Base-by-base conservation (phyloP, 2,797 vertebrate genomes). In the Mallotus villosus region DNA sequence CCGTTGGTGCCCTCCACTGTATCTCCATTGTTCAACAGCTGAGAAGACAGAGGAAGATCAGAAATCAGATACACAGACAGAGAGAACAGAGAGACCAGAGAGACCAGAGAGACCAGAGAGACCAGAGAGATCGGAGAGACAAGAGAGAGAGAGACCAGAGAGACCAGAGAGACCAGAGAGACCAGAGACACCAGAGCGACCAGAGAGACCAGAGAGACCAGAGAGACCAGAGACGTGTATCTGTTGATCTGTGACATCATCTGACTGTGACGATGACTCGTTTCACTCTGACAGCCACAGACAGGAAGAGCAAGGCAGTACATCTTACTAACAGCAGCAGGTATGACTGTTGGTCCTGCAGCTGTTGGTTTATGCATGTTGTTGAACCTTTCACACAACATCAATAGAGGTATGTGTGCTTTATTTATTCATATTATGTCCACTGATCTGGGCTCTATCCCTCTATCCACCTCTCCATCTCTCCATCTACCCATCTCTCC, bases 1-100 rank as follows among this genome's bases (percentile, higher is more conserved):
- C 63, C 66, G 58, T 59, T 81, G 58, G 37, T 73, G 59, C 72
- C 75, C 46, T 87, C 78, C 46, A 68, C 61, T 0, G 72, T 68
- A 62, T 84, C 84, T 72, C 78, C 68, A 46, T 71, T 71, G 34
- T 67, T 85, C 57, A 82, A 58, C 76, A 85, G 69, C 84, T 87
- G 69, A 49, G 46, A 37, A 21, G 49, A 53, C n/a, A 41, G 37
- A 41, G 37, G 37, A 41, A 9, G 6, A 41, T 7, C 37, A 41
- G 37, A 41, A 2, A 41, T 1, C 17, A 72, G 63, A 34, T 1
- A 75, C 11, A 29, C 9, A 24, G 29, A 53, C 27, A 53, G 32
- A 12, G 57, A 24, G 59, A 17, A 25, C 19, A 72, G 63, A 72
- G 63, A 75, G 19, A 53, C 4, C 37, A 2, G 37, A 41, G 37